A percentile compares a stretch with the other conserved stretches of the same genome.
These are phyloP conservation scores for Microtus montanus DNA, from an alignment of 2,113 vertebrate species.

Conservation along the genomic window DNA sequence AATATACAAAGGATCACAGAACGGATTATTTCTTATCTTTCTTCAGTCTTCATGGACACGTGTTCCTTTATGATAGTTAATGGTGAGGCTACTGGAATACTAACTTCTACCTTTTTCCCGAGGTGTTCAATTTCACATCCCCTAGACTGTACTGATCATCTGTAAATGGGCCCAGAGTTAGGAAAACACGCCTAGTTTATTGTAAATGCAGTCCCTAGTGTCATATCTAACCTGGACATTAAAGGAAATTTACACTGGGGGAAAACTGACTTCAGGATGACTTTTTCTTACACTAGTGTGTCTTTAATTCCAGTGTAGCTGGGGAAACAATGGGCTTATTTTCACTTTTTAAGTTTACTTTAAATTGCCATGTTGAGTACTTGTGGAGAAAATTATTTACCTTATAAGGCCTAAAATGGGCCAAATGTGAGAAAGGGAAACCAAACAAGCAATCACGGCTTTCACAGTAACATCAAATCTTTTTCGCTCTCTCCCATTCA, in stretches of 20 bases:
- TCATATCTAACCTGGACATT: not conserved
- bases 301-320: not conserved
- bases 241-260: not conserved
- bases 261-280: not conserved
- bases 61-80: slow-evolving; percentile 61
- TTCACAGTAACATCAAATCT: not conserved
- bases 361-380: not conserved
- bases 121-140: slow-evolving; percentile 48
- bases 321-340: not conserved
- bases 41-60: slow-evolving; percentile 54
- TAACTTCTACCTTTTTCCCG: slow-evolving; percentile 46
- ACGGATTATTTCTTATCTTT: slow-evolving; percentile 32
- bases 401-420: not conserved
- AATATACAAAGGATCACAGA: slow-evolving; percentile 24
- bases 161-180: not conserved
- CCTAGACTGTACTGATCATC: not conserved
- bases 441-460: too few relatives aligned
- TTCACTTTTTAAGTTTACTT: not conserved
- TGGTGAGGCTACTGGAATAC: slow-evolving; percentile 31
- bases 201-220: not conserved
- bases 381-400: too few relatives aligned
- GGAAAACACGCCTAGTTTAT: not conserved
- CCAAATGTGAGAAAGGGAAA: not conserved
- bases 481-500: not conserved
- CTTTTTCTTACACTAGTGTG: not conserved